Conservation (phyloP, 2,113 vertebrate genomes). For the Prolemur simus region DNA sequence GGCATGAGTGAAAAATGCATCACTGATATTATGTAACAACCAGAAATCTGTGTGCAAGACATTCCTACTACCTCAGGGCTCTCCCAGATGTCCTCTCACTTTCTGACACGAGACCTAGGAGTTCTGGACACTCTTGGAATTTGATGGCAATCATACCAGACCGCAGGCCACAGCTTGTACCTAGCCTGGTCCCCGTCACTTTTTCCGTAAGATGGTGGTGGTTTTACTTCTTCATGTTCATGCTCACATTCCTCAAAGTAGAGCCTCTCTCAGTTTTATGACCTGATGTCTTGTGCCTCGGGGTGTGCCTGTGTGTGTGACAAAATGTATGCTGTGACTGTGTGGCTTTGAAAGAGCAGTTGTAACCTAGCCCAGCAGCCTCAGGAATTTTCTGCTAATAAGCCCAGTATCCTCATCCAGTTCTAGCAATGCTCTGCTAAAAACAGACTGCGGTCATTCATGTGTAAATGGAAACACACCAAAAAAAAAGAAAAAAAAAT, state of each 20-base stretch:
- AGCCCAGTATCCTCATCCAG: slow-evolving; percentile 80
- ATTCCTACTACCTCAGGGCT: background rate
- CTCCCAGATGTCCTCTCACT: slow-evolving; percentile 24
- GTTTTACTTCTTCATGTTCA: slow-evolving; percentile 34
- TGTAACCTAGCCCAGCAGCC: slow-evolving; percentile 61
- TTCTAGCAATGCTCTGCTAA: slow-evolving; percentile 67
- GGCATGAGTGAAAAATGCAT: background rate
- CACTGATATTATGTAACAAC: background rate
- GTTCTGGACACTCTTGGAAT: slow-evolving; percentile 29
- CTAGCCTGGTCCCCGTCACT: background rate
- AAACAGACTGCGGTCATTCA: slow-evolving; percentile 81
- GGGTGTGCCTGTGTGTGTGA: background rate
- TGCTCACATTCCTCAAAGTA: background rate
- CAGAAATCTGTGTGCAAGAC: background rate
- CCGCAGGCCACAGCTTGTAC: background rate
- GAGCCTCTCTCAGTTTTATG: background rate
- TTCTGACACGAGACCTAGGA: background rate
- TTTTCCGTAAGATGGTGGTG: background rate
- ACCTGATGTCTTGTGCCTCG: background rate
- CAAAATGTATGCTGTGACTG: background rate
- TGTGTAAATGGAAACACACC: slow-evolving; percentile 79
- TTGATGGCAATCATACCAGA: slow-evolving; percentile 29
- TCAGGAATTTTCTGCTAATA: slow-evolving; percentile 82
- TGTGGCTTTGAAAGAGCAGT: slow-evolving; percentile 68
- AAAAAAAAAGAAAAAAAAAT: slow-evolving; percentile 56